phyloP scores from a whole-genome alignment of 2,888 invertebrate species.

The Gortyna flavago region DNA sequence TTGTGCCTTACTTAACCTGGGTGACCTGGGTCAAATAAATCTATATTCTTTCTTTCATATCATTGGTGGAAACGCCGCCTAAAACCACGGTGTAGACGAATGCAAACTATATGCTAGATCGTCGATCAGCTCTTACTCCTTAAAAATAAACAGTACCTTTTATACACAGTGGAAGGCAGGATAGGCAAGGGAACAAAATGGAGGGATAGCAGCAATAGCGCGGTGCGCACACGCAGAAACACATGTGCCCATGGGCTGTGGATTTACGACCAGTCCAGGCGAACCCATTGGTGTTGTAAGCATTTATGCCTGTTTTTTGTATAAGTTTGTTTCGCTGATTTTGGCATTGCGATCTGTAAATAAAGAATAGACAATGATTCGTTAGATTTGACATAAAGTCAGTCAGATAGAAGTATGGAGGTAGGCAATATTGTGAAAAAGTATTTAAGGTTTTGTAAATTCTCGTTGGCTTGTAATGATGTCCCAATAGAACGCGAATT shows the following conservation, averaged over 20 bases:
- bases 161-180: slow-evolving; percentile 76
- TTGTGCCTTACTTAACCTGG: background rate
- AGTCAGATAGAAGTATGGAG: background rate
- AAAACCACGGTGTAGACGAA: background rate
- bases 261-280: background rate
- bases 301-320: slow-evolving; percentile 50
- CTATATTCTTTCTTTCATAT: background rate
- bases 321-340: slow-evolving; percentile 16
- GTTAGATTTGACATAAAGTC: slow-evolving; percentile 11
- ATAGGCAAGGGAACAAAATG: slow-evolving; percentile 74
- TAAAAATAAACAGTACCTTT: slow-evolving; percentile 1
- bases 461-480: background rate
- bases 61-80: background rate
- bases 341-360: slow-evolving; percentile 23
- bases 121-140: background rate
- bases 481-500: too few relatives aligned
- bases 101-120: background rate
- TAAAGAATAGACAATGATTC: background rate
- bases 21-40: background rate
- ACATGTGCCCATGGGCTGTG: slow-evolving; percentile 72
- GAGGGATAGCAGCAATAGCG: slow-evolving; percentile 76
- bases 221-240: slow-evolving; percentile 78
- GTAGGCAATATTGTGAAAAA: background rate
- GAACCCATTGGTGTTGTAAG: slow-evolving; percentile 16
- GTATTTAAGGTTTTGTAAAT: background rate